Base-by-base conservation (phyloP, 2,888 invertebrate genomes). In the Melanotus villosus region DNA sequence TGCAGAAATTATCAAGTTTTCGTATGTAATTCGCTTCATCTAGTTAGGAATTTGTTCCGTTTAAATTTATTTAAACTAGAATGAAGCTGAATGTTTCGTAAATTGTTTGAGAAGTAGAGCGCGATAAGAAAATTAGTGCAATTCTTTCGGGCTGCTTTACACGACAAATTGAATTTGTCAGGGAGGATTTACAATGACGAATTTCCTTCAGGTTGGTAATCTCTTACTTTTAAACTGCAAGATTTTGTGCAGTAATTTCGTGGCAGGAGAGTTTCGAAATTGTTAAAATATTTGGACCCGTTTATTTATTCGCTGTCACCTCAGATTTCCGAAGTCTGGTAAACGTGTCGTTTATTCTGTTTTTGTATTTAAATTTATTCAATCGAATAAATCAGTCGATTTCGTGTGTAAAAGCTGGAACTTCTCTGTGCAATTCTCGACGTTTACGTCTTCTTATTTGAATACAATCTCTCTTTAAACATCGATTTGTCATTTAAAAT, bases 401-500 rank as follows among this genome's bases (percentile, higher is more conserved):
- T 75, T 75, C 74, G 72, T 73, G 76, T 80, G 77, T 78, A 79
- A 78, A 78, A 77, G 79, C 77, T 76, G 75, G 76, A 77, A 79
- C 72, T 75, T 76, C 74, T 69, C 73, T 73, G 75, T 68, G 76
- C 78, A 77, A 74, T 78, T 76, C 74, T 68, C 76, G 72, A 74
- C 74, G 65, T 77, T 77, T 76, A 75, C 77, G 75, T 79, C 73
- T 73, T 77, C 75, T 75, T 73, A 79, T 80, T 81, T 79, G 79
- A 79, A 81, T 80, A 79, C 77, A 79, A 75, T 76, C 72, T 78
- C 76, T 76, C 76, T 77, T n/a, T 75, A 78, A 75, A 76, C 73
- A 77, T 76, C 78, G 75, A 77, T 78, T 80, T 77, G 77, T 77
- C 78, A 78, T 78, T 77, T 77, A 72, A 70, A 75, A 73, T 74